These are phyloP conservation scores for Gastracanthus pulcherrimus DNA, from an alignment of 2,888 invertebrate genomes.

Conservation along the genomic window DNA sequence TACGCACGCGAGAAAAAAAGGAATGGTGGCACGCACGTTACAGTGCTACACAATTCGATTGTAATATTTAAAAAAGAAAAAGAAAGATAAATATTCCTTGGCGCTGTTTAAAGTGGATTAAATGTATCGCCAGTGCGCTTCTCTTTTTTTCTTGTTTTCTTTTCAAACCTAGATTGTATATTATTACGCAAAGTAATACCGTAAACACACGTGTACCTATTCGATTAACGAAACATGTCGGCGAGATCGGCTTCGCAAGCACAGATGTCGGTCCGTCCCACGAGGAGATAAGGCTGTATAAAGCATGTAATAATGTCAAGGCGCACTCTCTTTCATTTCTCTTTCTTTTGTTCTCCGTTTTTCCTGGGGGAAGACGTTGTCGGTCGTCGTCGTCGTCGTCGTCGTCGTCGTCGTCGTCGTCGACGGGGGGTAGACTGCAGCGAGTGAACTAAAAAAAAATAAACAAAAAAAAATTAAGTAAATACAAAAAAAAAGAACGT, in stretches of 20 bases:
- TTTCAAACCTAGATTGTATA: conserved; percentile 64
- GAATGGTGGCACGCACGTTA: conserved; percentile 1
- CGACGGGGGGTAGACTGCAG: background rate
- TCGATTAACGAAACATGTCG: conserved; percentile 61
- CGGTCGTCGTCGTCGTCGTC: background rate
- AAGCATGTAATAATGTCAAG: conserved; percentile 62
- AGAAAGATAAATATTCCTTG: conserved; percentile 32
- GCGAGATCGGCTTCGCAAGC: conserved; percentile 47
- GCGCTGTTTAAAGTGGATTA: conserved; percentile 19
- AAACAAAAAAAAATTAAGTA: conserved; percentile 56
- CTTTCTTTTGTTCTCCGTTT: conserved; percentile 55
- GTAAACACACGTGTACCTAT: conserved; percentile 68
- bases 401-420: no score
- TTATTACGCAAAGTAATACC: conserved; percentile 64
- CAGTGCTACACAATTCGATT: conserved; percentile 28
- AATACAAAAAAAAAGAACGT: conserved; percentile 56
- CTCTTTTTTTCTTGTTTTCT: conserved; percentile 18
- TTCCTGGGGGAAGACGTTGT: background rate
- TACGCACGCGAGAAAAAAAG: background rate
- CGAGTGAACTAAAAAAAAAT: conserved; percentile 34
- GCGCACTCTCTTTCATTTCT: conserved; percentile 63
- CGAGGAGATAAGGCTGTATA: conserved; percentile 66
- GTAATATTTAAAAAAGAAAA: conserved; percentile 47
- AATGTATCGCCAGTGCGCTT: conserved; percentile 44
- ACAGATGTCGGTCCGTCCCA: conserved; percentile 48